Evolutionary conservation across 2,888 invertebrate genomes (phyloP).

Genomic region (Acronicta alni): DNA sequence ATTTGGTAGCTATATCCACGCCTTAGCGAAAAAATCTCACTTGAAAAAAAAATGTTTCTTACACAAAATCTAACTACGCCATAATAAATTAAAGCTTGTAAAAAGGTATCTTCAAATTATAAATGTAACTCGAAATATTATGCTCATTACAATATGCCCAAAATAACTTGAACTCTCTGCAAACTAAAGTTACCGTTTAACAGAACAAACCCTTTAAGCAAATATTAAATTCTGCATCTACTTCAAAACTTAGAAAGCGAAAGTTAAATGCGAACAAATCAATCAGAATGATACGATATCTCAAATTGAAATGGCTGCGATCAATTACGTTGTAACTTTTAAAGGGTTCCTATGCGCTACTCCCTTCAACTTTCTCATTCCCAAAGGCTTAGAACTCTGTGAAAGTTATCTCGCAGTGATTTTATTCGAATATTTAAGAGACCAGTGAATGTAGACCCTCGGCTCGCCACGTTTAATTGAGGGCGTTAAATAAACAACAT

Average conservation of each 20-base stretch:
- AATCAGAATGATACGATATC: constrained; percentile 57
- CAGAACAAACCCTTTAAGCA: constrained; percentile 12
- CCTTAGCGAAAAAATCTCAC: no score
- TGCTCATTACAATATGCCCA: not conserved
- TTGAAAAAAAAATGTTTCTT: no score
- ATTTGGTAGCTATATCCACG: no score
- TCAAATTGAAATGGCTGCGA: constrained; percentile 59
- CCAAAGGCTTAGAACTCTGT: constrained; percentile 57
- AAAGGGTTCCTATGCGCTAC: constrained; percentile 50
- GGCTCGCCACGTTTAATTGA: constrained; percentile 28
- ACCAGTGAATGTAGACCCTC: constrained; percentile 47
- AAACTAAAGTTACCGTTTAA: constrained; percentile 15
- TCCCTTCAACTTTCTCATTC: constrained; percentile 58
- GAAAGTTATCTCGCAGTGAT: constrained; percentile 59
- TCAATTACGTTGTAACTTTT: constrained; percentile 61
- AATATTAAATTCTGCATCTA: constrained; percentile 34
- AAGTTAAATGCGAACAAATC: constrained; percentile 53
- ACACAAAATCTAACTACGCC: no score
- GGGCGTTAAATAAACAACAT: constrained; percentile 29
- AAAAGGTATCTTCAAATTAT: no score
- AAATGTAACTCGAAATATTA: no score
- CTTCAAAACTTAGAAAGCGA: constrained; percentile 26
- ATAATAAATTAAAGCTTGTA: no score
- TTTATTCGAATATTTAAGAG: constrained; percentile 64
- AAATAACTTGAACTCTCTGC: constrained; percentile 6